These are phyloP conservation scores for Gobio gobio DNA, from an alignment of 2,113 vertebrate genomes.

Conservation along the genomic window DNA sequence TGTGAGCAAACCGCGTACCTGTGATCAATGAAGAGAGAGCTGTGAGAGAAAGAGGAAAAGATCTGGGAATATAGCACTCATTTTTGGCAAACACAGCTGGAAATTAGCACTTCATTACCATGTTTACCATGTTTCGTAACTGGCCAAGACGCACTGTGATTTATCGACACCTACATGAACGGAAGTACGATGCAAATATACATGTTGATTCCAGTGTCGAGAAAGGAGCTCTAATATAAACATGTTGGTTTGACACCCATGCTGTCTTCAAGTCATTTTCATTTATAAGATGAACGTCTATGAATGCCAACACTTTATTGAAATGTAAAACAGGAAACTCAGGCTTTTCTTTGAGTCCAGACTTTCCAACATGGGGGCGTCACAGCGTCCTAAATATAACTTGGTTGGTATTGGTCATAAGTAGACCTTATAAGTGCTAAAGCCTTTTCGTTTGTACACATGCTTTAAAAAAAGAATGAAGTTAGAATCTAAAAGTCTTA, in stretches of 20 bases:
- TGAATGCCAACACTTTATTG: neutral
- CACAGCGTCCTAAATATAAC: neutral
- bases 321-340: neutral
- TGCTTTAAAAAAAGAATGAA: neutral
- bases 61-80: neutral
- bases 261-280: neutral
- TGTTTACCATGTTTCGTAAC: conserved; percentile 5
- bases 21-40: conserved; percentile 22
- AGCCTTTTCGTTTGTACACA: too few species aligned
- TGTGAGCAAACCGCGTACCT: conserved; percentile 26
- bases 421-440: neutral
- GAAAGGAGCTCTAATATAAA: neutral
- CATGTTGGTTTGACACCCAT: neutral
- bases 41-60: neutral
- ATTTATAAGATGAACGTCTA: neutral
- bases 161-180: neutral
- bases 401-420: neutral
- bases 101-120: conserved; percentile 16
- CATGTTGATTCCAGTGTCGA: neutral
- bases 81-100: neutral
- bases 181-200: neutral
- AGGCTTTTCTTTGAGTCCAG: neutral
- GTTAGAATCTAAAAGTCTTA: neutral
- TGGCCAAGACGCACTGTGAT: neutral
- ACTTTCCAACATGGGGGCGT: neutral